These are phyloP conservation scores for Oncorhynchus keta DNA, from an alignment of 2,113 vertebrate species.

Conservation along the genomic window DNA sequence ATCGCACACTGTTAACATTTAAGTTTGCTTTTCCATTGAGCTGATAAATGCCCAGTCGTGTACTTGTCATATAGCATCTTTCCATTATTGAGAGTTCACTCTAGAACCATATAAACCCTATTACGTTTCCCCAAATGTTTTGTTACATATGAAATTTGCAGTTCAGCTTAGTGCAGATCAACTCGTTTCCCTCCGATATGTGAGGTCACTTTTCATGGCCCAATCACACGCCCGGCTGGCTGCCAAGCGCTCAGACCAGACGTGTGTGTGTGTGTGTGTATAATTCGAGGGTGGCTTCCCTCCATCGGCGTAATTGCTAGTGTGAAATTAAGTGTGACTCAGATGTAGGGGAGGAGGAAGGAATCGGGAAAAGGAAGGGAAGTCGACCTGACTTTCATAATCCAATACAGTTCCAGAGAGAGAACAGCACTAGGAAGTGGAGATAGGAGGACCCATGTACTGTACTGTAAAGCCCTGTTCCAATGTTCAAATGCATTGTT, in stretches of 20 bases:
- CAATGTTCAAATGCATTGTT: no score
- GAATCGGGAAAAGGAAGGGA: neutral
- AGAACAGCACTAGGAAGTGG: no score
- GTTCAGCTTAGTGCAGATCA: neutral
- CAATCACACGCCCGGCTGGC: neutral
- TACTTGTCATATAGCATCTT: no score
- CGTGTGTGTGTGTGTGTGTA: neutral
- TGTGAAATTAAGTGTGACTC: neutral
- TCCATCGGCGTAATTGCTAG: neutral
- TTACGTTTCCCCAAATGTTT: neutral
- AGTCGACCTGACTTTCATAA: neutral
- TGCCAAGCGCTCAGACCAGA: neutral
- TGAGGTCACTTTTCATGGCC: neutral
- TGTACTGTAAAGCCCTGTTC: no score
- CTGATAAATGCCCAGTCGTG: no score
- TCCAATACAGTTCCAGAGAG: no score
- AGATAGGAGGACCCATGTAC: no score
- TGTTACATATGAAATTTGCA: neutral
- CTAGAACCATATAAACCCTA: neutral
- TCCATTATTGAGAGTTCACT: neutral
- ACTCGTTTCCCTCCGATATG: neutral
- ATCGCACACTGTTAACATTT: no score
- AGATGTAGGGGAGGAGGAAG: neutral
- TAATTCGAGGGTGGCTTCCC: neutral
- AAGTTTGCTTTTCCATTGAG: no score